Evolutionary conservation across 2,113 vertebrate genomes (phyloP), one percentile per base, ranked within the genome.

Genomic region (Macaca nemestrina): DNA sequence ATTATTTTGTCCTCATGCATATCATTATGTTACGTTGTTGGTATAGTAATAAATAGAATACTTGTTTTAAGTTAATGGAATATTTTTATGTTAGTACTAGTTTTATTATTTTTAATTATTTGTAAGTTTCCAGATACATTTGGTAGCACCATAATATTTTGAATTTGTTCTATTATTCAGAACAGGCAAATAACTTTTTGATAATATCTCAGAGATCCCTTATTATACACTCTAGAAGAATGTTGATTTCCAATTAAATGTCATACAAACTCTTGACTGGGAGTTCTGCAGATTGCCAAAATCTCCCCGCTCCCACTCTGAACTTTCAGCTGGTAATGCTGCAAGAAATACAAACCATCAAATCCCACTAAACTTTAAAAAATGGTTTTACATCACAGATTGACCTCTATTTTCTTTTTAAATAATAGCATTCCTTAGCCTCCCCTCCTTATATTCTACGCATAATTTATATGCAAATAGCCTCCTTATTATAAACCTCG

Each of bases 391-490:
- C 73, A 76, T 76, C 75, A 87, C 89, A 96, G 88, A 98, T 95
- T 97, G 52, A 76, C 85, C 79, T 98, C 84, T 88, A 93, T 93
- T 97, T 95, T 93, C 76, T 97, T 96, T 83, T 2, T 79, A 96
- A 95, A 95, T 94, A 98, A 68, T 73, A 73, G 59, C 83, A 50
- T 95, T 94, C 94, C 81, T 90, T 88, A 97, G 50, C 55, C 84
- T 96, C 25, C 50, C 75, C 64, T 91, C 83, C 22, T 67, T 83
- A 92, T 50, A 96, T 94, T 93, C 87, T 78, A 89, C n/a, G 90
- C 83, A 96, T 97, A 97, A 98, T 98, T 98, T 98, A 98, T 97
- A 98, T 98, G 97, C 97, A 98, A 98, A 98, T 98, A 95, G 17
- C 67, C 82, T 87, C 89, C 87, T 95, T 95, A 83, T 96, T 97